phyloP scores from a whole-genome alignment of 2,113 vertebrate genomes.

The Petrocephalus microphthalmus region DNA sequence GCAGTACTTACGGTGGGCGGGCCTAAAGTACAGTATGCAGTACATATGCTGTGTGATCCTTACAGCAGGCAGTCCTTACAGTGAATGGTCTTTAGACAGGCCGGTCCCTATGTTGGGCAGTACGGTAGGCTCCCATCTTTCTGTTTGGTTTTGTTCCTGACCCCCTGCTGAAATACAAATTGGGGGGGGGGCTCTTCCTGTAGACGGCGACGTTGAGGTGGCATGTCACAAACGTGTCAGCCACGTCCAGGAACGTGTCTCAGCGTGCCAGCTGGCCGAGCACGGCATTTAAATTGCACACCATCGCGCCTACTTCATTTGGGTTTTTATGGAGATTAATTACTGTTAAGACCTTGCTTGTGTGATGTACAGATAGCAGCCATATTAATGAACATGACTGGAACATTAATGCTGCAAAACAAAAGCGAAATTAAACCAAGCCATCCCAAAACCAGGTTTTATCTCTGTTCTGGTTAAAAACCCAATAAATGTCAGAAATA shows the following conservation, averaged over 20 bases:
- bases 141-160: neutral
- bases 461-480: slow-evolving; percentile 57
- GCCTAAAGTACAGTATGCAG: no score
- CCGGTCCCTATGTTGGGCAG: neutral
- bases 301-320: slow-evolving; percentile 74
- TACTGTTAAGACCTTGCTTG: slow-evolving; percentile 76
- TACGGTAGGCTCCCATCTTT: neutral
- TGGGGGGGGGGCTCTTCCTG: neutral
- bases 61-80: neutral
- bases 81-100: no score
- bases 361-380: slow-evolving; percentile 68
- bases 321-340: slow-evolving; percentile 97
- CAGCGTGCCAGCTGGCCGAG: slow-evolving; percentile 61
- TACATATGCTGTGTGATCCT: neutral
- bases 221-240: slow-evolving; percentile 73
- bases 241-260: slow-evolving; percentile 35
- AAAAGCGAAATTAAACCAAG: slow-evolving; percentile 53
- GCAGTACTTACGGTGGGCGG: neutral
- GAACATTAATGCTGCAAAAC: slow-evolving; percentile 54
- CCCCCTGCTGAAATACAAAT: neutral
- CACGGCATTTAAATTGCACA: slow-evolving; percentile 76
- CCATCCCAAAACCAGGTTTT: slow-evolving; percentile 46
- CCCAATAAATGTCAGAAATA: slow-evolving; percentile 68
- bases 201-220: slow-evolving; percentile 71
- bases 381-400: slow-evolving; percentile 72